Evolutionary conservation across 2,113 vertebrate genomes (phyloP).

Genomic region (Syngnathus scovelli): DNA sequence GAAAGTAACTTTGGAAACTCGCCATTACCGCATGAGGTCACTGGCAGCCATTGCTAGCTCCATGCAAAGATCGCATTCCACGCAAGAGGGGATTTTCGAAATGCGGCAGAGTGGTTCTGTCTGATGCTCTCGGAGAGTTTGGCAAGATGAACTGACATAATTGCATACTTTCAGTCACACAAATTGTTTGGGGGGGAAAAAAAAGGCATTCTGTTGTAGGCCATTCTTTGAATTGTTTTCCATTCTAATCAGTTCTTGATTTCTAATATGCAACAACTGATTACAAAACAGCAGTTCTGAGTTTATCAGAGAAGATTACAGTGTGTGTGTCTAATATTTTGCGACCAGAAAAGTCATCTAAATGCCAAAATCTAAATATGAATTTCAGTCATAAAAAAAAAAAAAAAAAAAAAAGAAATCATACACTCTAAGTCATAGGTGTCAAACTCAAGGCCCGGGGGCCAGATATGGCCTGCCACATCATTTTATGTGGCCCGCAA

Average conservation of each 20-base stretch:
- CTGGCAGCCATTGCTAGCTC: background rate
- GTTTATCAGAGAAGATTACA: background rate
- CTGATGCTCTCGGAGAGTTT: background rate
- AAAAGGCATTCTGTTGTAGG: background rate
- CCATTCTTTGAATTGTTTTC: background rate
- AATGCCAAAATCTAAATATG: slow-evolving; percentile 1
- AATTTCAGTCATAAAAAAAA: too few relatives aligned
- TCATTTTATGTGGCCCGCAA: too few relatives aligned
- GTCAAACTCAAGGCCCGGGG: too few relatives aligned
- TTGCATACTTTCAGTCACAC: background rate
- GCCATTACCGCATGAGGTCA: background rate
- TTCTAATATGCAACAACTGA: background rate
- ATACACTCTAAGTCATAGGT: too few relatives aligned
- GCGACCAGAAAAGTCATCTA: background rate
- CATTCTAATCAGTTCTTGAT: background rate
- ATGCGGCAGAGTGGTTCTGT: background rate
- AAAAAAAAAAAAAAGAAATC: too few relatives aligned
- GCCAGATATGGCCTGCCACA: too few relatives aligned
- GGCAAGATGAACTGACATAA: background rate
- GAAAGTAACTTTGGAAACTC: slow-evolving; percentile 5
- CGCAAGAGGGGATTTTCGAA: background rate
- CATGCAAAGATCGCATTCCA: slow-evolving; percentile 9
- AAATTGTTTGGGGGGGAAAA: background rate
- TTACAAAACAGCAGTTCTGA: slow-evolving; percentile 1
- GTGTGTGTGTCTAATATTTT: background rate